Conservation (phyloP, 2,888 invertebrate genomes). For the Cenopis cana region DNA sequence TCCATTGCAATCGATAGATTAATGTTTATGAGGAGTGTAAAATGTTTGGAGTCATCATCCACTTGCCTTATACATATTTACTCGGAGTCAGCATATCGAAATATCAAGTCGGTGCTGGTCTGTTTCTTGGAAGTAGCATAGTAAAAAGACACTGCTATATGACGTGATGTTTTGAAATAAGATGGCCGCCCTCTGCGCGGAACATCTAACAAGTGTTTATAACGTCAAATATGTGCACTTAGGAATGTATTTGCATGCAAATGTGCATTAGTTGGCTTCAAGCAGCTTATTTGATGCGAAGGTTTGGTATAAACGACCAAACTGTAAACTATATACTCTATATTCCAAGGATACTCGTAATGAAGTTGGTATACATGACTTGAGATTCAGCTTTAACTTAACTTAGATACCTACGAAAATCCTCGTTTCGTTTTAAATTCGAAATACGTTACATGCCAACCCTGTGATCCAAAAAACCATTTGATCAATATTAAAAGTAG, state of each 20-base stretch:
- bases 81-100: neutral
- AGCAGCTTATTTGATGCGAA: slow-evolving; percentile 14
- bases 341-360: slow-evolving; percentile 19
- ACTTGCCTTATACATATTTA: neutral
- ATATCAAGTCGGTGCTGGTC: neutral
- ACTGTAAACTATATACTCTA: neutral
- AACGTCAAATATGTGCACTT: slow-evolving; percentile 5
- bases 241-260: slow-evolving; percentile 17
- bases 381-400: neutral
- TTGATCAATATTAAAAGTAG: neutral
- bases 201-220: no score
- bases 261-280: slow-evolving; percentile 23
- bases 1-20: no score
- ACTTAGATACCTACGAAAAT: slow-evolving; percentile 2
- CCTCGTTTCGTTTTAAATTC: slow-evolving; percentile 3
- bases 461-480: neutral
- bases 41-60: neutral
- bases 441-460: slow-evolving; percentile 4
- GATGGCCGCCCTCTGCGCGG: no score
- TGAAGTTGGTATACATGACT: no score
- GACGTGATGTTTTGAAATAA: neutral
- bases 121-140: neutral
- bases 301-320: slow-evolving; percentile 2
- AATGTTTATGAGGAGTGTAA: no score
- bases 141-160: neutral